Evolutionary conservation across 2,113 vertebrate species (phyloP).

Genomic region (Reinhardtius hippoglossoides): DNA sequence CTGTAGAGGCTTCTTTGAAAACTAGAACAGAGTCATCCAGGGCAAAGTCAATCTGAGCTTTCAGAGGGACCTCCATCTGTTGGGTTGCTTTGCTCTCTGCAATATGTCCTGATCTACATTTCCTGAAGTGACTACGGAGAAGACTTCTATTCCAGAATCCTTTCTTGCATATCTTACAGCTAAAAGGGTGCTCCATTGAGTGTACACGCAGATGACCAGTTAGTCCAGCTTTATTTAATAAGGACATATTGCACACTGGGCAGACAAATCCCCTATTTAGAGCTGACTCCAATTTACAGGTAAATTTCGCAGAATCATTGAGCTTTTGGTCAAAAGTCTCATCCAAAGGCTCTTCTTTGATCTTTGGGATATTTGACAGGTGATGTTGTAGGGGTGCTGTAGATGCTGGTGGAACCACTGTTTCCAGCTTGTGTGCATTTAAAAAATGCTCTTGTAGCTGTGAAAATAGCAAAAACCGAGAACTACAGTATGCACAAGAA

Average conservation of each 20-base stretch:
- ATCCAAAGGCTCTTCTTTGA: constrained; percentile 77
- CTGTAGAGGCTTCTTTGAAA: constrained; percentile 65
- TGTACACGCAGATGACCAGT: constrained; percentile 75
- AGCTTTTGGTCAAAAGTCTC: constrained; percentile 36
- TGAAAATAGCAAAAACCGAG: constrained; percentile 82
- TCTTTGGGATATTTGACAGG: constrained; percentile 57
- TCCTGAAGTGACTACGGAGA: constrained; percentile 75
- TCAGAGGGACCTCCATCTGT: constrained; percentile 45
- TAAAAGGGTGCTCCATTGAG: constrained; percentile 39
- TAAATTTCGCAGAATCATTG: constrained; percentile 29
- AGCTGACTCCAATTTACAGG: constrained; percentile 21
- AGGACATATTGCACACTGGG: constrained; percentile 63
- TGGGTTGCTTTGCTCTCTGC: background rate
- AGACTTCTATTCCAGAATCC: constrained; percentile 78
- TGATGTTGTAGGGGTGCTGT: constrained; percentile 67
- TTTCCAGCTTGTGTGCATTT: constrained; percentile 74
- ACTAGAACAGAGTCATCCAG: constrained; percentile 65
- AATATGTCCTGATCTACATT: constrained; percentile 59
- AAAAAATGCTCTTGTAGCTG: constrained; percentile 84
- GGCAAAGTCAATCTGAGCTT: constrained; percentile 65
- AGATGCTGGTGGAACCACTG: constrained; percentile 32
- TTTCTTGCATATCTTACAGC: constrained; percentile 73
- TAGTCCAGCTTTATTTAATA: constrained; percentile 71
- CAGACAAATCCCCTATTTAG: constrained; percentile 55
- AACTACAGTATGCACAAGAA: constrained; percentile 81